These are phyloP conservation scores for Oithona nana DNA, from an alignment of 2,888 invertebrate genomes.

Conservation along the genomic window DNA sequence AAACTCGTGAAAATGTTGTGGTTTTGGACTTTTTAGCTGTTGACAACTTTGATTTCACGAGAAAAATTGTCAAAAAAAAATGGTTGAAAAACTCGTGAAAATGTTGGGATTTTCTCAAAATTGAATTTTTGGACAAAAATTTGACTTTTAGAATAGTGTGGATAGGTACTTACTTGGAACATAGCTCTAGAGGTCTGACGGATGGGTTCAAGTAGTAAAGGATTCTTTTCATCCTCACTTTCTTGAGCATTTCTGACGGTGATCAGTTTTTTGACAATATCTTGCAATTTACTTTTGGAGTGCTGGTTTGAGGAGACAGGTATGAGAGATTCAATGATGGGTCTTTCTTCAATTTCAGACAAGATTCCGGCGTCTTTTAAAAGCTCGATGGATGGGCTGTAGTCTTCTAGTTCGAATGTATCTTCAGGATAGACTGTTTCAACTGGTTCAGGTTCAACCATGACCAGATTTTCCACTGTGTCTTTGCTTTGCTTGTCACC, in stretches of 20 bases:
- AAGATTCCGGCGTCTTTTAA: slow-evolving; percentile 13
- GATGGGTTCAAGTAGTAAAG: not conserved
- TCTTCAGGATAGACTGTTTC: slow-evolving; percentile 9
- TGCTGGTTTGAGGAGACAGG: not conserved
- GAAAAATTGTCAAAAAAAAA: no score
- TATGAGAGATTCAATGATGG: not conserved
- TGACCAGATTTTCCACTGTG: not conserved
- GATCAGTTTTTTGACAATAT: not conserved
- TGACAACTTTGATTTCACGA: no score
- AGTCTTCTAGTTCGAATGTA: not conserved
- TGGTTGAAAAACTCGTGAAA: no score
- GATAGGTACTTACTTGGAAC: slow-evolving; percentile 8
- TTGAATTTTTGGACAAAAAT: no score
- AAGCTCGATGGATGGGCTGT: slow-evolving; percentile 7
- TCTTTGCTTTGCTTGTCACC: not conserved
- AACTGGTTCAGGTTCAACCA: slow-evolving; percentile 8
- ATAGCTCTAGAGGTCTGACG: slow-evolving; percentile 4
- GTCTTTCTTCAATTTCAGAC: slow-evolving; percentile 1
- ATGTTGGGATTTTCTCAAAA: no score
- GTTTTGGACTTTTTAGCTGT: no score
- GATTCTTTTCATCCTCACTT: not conserved
- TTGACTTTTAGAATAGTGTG: no score
- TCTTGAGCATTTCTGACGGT: not conserved
- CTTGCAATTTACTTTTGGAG: not conserved
- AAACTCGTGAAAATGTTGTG: no score